Evolutionary conservation across 2,797 vertebrate species (phyloP), one percentile per base, ranked within the genome.

Genomic region (Ctenosaura bakeri): DNA sequence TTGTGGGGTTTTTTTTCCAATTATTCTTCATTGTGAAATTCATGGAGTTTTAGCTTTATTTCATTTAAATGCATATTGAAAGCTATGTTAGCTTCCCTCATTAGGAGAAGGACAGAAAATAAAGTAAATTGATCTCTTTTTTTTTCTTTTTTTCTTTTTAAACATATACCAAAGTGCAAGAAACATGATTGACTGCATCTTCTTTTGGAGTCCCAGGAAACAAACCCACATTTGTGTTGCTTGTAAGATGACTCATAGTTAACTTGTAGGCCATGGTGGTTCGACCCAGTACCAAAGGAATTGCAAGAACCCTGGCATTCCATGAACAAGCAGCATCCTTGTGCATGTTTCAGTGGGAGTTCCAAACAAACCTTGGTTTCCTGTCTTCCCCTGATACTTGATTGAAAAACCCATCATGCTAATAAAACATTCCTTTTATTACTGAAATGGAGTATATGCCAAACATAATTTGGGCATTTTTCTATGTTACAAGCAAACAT

Each of bases 361-460:
- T 38, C 2, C 42, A 77, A 42, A 29, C 35, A 78, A 78, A 78
- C 42, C 9, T 26, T 50, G 22, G 14, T n/a, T n/a, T n/a, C 32
- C 4, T 73, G 16, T 32, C 35, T 74, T 74, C 46, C 52, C 32
- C 18, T 46, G 32, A 24, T 59, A 16, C 76, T 50, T 64, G 8
- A 52, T 62, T 22, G n/a, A 16, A 76, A 89, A 79, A 6, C 29
- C 26, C 35, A 87, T 76, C 74, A 59, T 26, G 4, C 77, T 54
- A 38, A 35, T n/a, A 90, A 87, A 93, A 89, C 91, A 42, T 38
- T 69, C 1, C 42, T 89, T 69, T 2, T 42, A 7, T 38, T 71
- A 89, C n/a, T 92, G 12, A 71, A 74, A 83, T 82, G 71, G 73
- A 93, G 84, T 38, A 4, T 88, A 88, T 42, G 66, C 66, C 54